phyloP scores from a whole-genome alignment of 2,113 vertebrate genomes.

The Microtus pennsylvanicus region DNA sequence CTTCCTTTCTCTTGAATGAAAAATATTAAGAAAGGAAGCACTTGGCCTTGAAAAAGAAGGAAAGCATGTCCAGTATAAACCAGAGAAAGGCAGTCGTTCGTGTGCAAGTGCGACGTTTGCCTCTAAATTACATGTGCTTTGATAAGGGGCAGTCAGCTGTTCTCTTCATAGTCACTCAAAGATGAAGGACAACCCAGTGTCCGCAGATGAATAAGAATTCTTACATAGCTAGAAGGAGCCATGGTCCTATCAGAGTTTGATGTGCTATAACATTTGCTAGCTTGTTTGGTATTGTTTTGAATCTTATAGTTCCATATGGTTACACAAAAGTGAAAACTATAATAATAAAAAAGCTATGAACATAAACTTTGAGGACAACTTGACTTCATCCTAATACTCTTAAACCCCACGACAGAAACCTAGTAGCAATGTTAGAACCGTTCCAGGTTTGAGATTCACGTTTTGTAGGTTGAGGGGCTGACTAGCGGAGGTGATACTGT shows the following conservation, averaged over 20 bases:
- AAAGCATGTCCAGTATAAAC: not conserved
- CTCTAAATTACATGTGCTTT: not conserved
- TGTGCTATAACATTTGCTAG: not conserved
- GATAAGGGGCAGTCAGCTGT: not conserved
- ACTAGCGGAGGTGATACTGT: not conserved
- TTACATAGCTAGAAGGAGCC: not conserved
- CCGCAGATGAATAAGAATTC: not conserved
- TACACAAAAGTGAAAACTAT: not conserved
- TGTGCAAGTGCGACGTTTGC: not conserved
- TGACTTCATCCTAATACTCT: not conserved
- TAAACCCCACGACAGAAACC: not conserved
- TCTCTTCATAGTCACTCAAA: not conserved
- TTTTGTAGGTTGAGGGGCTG: not conserved
- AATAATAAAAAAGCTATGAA: not conserved
- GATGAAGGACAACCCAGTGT: not conserved
- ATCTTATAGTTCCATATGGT: not conserved
- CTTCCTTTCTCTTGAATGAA: not conserved
- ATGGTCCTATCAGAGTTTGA: not conserved
- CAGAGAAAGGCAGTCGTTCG: not conserved
- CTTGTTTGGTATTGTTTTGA: slow-evolving; percentile 41
- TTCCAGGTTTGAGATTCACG: not conserved
- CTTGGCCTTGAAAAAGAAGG: not conserved
- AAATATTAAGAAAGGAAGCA: not conserved
- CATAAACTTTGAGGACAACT: not conserved
- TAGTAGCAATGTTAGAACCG: not conserved